Evolutionary conservation across 2,888 invertebrate genomes (phyloP), one percentile per base, ranked within the genome.

Genomic region (Xiphydria camelus): DNA sequence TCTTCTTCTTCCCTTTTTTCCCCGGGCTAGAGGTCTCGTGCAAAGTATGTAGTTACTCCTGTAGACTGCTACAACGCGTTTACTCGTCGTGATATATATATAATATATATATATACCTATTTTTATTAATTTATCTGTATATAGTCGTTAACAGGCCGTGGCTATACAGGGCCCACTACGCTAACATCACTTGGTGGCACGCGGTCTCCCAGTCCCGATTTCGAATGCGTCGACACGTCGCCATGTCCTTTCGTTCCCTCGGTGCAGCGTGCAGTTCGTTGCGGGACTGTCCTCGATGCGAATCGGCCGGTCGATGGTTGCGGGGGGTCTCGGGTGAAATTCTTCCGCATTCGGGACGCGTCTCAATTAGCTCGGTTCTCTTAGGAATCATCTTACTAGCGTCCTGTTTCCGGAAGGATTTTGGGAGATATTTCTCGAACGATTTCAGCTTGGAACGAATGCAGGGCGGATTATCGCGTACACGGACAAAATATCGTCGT

Each of bases 131-230:
- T 46, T 53, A 45, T 48, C 34, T 47, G 40, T 49, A 45, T 44
- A 53, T 64, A 59, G 61, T 62, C 53, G 59, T 67, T 64, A 62
- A 69, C 70, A 73, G 75, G 75, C 73, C 75, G 75, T 75, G 75
- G 74, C 75, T 75, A 71, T 74, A 68, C 74, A 74, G 65, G 72
- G 66, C 71, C 73, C 73, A 61, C 70, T 68, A 68, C 57, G 61
- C 55, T 53, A 55, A 53, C 48, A 51, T 57, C 59, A 52, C 52
- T 57, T 47, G 47, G 73, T 74, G 74, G 73, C 74, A 66, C 73
- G 74, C 74, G 73, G 74, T 74, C 68, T 65, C 66, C 64, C 68
- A 40, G 51, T 51, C 43, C 32, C 41, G 19, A 17, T 41, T 37
- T 35, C 45, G 34, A 42, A 31, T 22, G 19, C 15, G 21, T 38